A percentile compares a stretch with the other conserved stretches of the same genome.
phyloP scores from a whole-genome alignment of 2,888 invertebrate genomes.

The Chromoteleia sp. region DNA sequence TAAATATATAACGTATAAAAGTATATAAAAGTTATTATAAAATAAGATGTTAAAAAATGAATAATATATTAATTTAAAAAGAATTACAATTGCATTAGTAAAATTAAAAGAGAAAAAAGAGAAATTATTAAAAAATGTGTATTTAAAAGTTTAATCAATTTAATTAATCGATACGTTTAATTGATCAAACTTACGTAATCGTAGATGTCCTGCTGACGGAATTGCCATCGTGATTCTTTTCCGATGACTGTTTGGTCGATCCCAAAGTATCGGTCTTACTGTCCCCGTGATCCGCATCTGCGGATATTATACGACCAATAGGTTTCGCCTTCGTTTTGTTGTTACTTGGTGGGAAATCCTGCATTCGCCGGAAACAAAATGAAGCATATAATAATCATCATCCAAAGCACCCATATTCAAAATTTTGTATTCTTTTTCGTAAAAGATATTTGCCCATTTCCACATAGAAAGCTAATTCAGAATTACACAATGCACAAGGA shows the following conservation, averaged over 20 bases:
- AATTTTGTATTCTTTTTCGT: neutral
- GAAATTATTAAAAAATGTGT: neutral
- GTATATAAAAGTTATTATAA: too few species aligned
- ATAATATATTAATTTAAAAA: neutral
- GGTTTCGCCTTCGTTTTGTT: constrained; percentile 86
- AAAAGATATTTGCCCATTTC: neutral
- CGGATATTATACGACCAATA: constrained; percentile 83
- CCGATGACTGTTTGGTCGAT: constrained; percentile 80
- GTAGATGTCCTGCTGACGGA: constrained; percentile 86
- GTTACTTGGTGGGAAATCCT: constrained; percentile 88
- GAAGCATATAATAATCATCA: constrained; percentile 4
- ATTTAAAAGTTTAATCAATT: too few species aligned
- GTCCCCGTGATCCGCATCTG: constrained; percentile 83
- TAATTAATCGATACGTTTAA: too few species aligned
- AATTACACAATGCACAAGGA: constrained; percentile 41
- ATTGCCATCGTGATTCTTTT: constrained; percentile 82
- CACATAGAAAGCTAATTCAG: constrained; percentile 26
- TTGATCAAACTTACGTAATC: constrained; percentile 86
- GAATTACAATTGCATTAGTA: neutral
- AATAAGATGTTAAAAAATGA: too few species aligned
- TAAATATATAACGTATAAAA: too few species aligned
- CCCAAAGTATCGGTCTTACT: constrained; percentile 84
- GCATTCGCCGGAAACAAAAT: constrained; percentile 34
- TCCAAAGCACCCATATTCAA: neutral
- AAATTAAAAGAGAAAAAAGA: too few species aligned